phyloP scores from a whole-genome alignment of 2,888 invertebrate species.

The Creontiades dilutus region DNA sequence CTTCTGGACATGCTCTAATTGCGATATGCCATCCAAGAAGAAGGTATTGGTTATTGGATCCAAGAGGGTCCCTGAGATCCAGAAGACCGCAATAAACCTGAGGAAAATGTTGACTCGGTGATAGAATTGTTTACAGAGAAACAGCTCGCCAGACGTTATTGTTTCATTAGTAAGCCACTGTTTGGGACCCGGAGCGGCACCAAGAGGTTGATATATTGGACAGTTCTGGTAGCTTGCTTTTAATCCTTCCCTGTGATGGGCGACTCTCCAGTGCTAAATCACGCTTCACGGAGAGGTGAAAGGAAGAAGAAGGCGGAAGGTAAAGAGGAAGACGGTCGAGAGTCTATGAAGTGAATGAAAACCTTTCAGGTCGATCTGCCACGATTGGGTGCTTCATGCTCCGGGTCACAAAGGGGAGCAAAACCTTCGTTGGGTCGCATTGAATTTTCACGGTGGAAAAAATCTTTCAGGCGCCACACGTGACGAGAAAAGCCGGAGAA shows the following conservation, averaged over 20 bases:
- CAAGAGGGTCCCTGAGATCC: background rate
- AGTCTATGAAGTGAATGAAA: constrained; percentile 19
- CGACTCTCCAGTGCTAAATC: background rate
- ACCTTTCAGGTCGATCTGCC: constrained; percentile 10
- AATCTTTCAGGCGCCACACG: background rate
- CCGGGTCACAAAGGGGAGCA: background rate
- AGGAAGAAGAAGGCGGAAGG: constrained; percentile 15
- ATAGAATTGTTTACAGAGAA: background rate
- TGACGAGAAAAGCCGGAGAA: background rate
- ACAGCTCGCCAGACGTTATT: constrained; percentile 8
- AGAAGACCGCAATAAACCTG: constrained; percentile 7
- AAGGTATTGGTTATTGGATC: background rate
- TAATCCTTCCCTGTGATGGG: background rate
- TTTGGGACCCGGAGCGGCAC: background rate
- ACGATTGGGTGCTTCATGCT: constrained; percentile 10
- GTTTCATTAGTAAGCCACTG: constrained; percentile 1
- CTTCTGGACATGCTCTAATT: constrained; percentile 6
- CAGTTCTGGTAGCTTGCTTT: background rate
- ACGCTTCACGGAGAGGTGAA: background rate
- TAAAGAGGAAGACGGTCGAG: background rate
- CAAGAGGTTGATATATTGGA: constrained; percentile 32
- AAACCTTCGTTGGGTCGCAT: constrained; percentile 25
- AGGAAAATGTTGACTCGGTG: background rate
- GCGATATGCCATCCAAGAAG: background rate
- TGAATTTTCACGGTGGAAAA: background rate